phyloP scores from a whole-genome alignment of 2,888 invertebrate species.

The Acholoe squamosa region DNA sequence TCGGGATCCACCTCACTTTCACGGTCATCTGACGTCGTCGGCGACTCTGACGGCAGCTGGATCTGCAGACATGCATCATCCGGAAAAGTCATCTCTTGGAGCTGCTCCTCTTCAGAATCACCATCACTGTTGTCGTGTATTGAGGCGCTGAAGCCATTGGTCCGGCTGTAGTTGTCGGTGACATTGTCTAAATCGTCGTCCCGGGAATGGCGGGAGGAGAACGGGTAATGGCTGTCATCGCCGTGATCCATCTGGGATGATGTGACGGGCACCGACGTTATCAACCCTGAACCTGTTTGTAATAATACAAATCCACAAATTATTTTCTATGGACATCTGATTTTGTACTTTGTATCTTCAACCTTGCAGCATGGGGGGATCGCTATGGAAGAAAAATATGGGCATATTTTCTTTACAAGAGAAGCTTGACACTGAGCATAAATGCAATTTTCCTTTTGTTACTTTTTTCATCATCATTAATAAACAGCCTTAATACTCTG shows the following conservation, averaged over 20 bases:
- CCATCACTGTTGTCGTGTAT: not conserved
- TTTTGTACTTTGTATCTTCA: no score
- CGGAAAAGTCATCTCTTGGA: constrained; percentile 28
- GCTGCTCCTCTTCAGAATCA: not conserved
- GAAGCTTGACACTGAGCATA: no score
- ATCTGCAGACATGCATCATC: constrained; percentile 22
- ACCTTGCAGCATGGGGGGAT: no score
- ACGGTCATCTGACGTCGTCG: constrained; percentile 12
- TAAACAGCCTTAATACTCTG: no score
- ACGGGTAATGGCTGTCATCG: not conserved
- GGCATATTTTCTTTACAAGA: no score
- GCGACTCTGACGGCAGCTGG: not conserved
- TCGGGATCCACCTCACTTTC: not conserved
- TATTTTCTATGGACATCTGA: no score
- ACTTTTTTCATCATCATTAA: no score
- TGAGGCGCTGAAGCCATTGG: not conserved
- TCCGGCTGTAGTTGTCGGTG: not conserved
- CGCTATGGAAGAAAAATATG: no score
- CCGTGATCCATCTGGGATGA: not conserved
- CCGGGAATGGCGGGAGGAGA: not conserved
- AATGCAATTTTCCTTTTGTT: no score
- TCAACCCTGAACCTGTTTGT: constrained; percentile 56
- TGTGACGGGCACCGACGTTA: constrained; percentile 45
- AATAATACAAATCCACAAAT: no score
- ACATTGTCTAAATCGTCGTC: not conserved